Conservation (phyloP, 1,140 invertebrate species). For the Phenacoccus solenopsis region DNA sequence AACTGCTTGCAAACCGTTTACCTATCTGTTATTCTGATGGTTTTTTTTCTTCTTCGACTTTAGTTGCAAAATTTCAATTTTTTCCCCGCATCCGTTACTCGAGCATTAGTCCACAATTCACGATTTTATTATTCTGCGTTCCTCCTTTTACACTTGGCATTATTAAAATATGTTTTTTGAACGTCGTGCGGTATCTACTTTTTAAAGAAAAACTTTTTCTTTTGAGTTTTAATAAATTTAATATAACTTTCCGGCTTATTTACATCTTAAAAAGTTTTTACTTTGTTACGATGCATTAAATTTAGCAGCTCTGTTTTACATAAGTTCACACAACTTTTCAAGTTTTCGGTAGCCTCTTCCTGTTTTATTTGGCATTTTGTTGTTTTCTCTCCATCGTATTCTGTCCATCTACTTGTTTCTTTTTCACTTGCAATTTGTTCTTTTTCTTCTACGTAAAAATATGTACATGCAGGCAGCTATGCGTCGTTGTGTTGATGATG, state of each 20-base stretch:
- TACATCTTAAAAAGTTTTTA: constrained; percentile 17
- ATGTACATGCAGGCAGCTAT: no score
- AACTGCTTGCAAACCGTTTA: no score
- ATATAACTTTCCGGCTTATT: constrained; percentile 16
- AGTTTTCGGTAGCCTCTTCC: background rate
- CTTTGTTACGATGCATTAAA: constrained; percentile 8
- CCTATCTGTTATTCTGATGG: no score
- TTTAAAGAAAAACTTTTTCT: background rate
- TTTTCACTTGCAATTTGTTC: no score
- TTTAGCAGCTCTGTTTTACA: constrained; percentile 7
- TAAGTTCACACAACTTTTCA: background rate
- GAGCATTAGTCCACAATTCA: no score
- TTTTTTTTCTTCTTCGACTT: no score
- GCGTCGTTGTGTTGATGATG: no score
- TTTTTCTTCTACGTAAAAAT: no score
- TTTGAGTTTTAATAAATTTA: constrained; percentile 10
- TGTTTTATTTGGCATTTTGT: constrained; percentile 3
- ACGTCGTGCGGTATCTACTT: background rate
- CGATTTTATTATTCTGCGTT: no score
- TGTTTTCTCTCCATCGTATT: background rate
- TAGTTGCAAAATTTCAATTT: no score
- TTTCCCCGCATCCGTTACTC: no score
- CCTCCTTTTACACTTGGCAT: background rate
- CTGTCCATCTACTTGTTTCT: background rate
- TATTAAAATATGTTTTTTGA: background rate